phyloP scores from a whole-genome alignment of 2,797 vertebrate genomes.

The Malacoctenus gilli region DNA sequence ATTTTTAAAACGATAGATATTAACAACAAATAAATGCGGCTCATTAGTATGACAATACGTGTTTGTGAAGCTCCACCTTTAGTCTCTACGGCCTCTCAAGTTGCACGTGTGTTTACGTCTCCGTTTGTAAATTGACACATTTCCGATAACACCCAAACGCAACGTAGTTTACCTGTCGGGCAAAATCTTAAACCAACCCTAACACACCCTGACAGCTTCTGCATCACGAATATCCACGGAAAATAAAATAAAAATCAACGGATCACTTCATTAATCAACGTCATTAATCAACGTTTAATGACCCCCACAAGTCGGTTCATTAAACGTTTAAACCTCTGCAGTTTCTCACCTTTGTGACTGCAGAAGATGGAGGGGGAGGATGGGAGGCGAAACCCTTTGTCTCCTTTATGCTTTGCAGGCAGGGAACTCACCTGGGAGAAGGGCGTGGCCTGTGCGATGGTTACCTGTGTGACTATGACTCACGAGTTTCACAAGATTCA shows the following conservation, averaged over 20 bases:
- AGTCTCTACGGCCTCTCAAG: neutral
- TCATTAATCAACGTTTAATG: no score
- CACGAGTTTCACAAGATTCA: constrained; percentile 35
- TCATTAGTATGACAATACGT: no score
- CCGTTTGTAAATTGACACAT: neutral
- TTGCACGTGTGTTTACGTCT: neutral
- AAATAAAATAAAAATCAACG: no score
- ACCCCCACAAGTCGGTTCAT: no score
- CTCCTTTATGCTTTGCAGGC: constrained; percentile 8
- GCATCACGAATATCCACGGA: neutral
- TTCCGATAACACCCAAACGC: constrained; percentile 33
- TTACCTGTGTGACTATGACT: constrained; percentile 43
- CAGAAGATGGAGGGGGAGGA: constrained; percentile 10
- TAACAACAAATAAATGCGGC: no score
- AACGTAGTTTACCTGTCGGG: constrained; percentile 3
- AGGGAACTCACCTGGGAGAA: constrained; percentile 47
- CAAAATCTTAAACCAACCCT: constrained; percentile 36
- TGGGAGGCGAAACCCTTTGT: constrained; percentile 2
- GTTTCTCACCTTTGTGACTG: constrained; percentile 24
- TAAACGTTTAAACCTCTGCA: no score
- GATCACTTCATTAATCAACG: no score
- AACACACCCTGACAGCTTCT: constrained; percentile 30
- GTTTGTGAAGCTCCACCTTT: neutral
- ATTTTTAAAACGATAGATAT: no score
- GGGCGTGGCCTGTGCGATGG: constrained; percentile 22